A percentile compares a stretch with the other conserved stretches of the same genome.
Evolutionary conservation across 2,113 vertebrate genomes (phyloP).

Genomic region (Percopsis transmontana): DNA sequence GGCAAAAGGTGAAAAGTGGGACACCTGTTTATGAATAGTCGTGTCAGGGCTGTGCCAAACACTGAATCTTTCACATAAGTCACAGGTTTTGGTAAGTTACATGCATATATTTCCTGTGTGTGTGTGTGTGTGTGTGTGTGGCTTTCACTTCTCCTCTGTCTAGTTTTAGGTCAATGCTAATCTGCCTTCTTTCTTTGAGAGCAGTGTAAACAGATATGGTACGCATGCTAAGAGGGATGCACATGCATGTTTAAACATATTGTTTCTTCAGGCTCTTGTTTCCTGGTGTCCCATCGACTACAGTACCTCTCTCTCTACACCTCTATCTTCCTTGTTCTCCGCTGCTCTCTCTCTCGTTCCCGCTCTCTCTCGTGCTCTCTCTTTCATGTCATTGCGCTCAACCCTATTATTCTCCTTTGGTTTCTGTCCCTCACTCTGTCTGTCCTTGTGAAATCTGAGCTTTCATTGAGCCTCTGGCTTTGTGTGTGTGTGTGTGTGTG

Average conservation of each 20-base stretch:
- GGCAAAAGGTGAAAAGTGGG: not conserved
- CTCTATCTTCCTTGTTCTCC: conserved; percentile 16
- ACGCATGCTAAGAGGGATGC: not conserved
- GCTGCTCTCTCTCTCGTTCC: conserved; percentile 19
- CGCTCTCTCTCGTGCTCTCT: conserved; percentile 20
- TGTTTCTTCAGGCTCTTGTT: conserved; percentile 31
- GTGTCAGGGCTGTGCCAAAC: not conserved
- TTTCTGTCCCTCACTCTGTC: conserved; percentile 16
- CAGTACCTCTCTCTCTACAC: conserved; percentile 4
- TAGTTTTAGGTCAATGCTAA: not conserved
- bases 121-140: not conserved
- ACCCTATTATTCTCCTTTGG: not conserved
- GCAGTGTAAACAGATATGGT: not conserved
- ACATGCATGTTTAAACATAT: not conserved
- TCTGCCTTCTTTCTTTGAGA: not conserved
- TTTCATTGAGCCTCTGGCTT: conserved; percentile 51
- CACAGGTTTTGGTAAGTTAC: not conserved
- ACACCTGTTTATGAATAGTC: not conserved
- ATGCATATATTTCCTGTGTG: not conserved
- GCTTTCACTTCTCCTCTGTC: not conserved
- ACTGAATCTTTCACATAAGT: not conserved
- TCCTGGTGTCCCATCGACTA: conserved; percentile 50
- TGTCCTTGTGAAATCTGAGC: conserved; percentile 59
- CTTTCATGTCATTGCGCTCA: not conserved
- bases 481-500: not conserved